Base-by-base conservation (phyloP, 1,140 invertebrate genomes). In the Danaus melanippus region DNA sequence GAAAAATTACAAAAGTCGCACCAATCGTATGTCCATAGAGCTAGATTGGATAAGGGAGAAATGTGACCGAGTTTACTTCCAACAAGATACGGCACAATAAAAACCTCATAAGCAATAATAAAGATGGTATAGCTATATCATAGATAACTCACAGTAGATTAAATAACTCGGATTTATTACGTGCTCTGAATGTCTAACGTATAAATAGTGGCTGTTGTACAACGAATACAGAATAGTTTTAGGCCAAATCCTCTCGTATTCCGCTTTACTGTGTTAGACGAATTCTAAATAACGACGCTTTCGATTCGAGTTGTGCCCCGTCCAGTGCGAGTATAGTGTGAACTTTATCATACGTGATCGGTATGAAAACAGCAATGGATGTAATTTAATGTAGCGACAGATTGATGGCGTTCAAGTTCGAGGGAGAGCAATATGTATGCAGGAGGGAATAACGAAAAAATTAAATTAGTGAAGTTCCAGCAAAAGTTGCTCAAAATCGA, bases 131-230 rank as follows among this genome's bases (percentile, higher is more conserved):
- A 54, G 50, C 15, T 15, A 15, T 15, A 57, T 56, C 62, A 53
- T 62, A 66, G 64, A 71, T 71, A 74, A 71, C 66, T 67, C 64
- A 56, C 64, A 67, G 68, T 67, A 69, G 67, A 74, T 74, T 75
- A 75, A 75, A 75, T 75, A 75, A 75, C 67, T 64, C 62, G 66
- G 72, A 75, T 75, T 75, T 72, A 72, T 67, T 68, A 64, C 72
- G 72, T 72, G 72, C 59, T 58, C 63, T 63, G 71, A 71, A 74
- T 74, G 62, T 69, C 58, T 71, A 69, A 66, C 60, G 62, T 58
- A 69, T 74, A 67, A 74, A 74, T 71, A 74, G 71, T 69, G 64
- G 60, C 58, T 53, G 48, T 52, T 69, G 60, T 62, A 58, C 56
- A 54, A 49, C 50, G 71, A 71, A 74, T 74, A 71, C 69, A 53